Evolutionary conservation across 2,797 vertebrate species (phyloP).

Genomic region (Tapera naevia): DNA sequence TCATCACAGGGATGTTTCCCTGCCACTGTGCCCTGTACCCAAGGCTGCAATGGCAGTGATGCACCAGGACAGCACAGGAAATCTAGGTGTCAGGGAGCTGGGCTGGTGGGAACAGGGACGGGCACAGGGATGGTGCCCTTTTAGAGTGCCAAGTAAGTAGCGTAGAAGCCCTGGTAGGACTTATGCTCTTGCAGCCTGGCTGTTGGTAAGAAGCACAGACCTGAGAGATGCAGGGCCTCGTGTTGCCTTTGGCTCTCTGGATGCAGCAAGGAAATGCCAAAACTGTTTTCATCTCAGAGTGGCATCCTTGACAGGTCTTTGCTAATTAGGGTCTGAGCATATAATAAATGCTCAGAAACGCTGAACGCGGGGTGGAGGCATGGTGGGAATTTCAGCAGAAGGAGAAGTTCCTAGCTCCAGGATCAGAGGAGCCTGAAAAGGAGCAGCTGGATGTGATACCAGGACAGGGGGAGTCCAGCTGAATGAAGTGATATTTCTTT

Average conservation of each 20-base stretch:
- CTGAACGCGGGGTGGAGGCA: not conserved
- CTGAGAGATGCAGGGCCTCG: not conserved
- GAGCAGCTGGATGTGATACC: not conserved
- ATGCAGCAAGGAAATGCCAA: not conserved
- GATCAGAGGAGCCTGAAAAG: not conserved
- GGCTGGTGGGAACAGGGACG: not conserved
- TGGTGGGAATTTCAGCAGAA: not conserved
- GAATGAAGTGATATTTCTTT: not conserved
- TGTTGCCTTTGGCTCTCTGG: not conserved
- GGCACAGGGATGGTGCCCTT: not conserved
- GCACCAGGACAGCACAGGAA: accelerated
- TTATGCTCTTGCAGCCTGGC: not conserved
- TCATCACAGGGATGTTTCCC: not conserved
- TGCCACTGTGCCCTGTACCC: accelerated
- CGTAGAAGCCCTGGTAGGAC: not conserved
- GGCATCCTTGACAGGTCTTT: not conserved
- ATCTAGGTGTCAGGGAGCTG: not conserved
- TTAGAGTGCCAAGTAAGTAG: not conserved
- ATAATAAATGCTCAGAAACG: not conserved
- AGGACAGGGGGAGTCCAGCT: accelerated
- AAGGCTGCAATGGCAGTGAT: not conserved
- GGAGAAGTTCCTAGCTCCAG: not conserved
- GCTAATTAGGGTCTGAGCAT: not conserved
- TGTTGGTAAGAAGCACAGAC: not conserved
- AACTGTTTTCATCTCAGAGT: not conserved